Evolutionary conservation across 2,888 invertebrate genomes (phyloP).

Genomic region (Apocheima hispidaria): DNA sequence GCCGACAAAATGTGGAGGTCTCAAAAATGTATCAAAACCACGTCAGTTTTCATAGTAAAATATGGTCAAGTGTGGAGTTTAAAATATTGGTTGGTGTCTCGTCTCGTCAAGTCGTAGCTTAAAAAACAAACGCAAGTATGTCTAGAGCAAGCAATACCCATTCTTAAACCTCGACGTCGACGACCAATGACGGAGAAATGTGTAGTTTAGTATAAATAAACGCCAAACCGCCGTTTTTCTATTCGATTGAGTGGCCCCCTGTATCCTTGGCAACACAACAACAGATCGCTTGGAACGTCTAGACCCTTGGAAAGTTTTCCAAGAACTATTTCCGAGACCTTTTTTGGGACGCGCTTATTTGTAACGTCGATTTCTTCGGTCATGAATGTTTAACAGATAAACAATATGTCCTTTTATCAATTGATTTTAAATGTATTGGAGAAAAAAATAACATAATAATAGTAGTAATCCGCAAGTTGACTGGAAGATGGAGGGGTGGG

Average conservation of each 20-base stretch:
- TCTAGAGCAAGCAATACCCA: neutral
- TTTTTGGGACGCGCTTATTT: constrained; percentile 3
- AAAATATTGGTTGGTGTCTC: too few relatives aligned
- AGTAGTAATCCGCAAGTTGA: neutral
- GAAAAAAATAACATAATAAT: neutral
- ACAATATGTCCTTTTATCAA: neutral
- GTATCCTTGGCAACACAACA: constrained; percentile 12
- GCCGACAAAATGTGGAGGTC: too few relatives aligned
- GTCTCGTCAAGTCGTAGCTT: neutral
- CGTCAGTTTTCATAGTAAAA: too few relatives aligned
- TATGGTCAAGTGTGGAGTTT: too few relatives aligned
- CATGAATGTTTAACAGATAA: neutral
- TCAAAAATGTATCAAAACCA: too few relatives aligned
- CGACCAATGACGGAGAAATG: neutral
- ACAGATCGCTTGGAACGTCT: constrained; percentile 16
- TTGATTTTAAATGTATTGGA: neutral
- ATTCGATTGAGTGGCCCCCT: neutral
- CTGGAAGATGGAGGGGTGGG: neutral
- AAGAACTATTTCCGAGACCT: constrained; percentile 16
- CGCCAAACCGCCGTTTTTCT: neutral
- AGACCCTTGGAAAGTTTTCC: constrained; percentile 18
- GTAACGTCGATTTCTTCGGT: neutral
- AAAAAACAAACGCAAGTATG: neutral
- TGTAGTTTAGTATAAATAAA: constrained; percentile 1
- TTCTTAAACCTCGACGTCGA: neutral